Conservation (phyloP, 2,113 vertebrate species). For the Nymphicus hollandicus region DNA sequence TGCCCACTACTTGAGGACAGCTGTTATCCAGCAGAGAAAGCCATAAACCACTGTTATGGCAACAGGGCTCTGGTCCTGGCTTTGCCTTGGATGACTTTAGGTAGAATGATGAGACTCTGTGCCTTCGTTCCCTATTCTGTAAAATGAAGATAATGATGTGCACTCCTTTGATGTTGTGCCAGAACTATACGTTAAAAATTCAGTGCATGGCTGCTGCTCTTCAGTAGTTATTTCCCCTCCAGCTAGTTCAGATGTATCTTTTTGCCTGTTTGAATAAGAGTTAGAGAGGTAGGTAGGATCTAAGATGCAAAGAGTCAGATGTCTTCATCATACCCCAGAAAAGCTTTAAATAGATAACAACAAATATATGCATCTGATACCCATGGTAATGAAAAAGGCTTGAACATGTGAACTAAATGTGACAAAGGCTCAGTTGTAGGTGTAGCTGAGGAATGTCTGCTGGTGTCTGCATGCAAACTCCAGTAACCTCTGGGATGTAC, state of each 20-base stretch:
- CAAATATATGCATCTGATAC: background rate
- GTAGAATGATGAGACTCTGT: background rate
- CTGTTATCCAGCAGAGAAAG: background rate
- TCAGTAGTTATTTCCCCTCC: background rate
- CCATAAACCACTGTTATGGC: background rate
- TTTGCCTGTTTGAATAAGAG: background rate
- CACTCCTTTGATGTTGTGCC: background rate
- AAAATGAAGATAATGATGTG: background rate
- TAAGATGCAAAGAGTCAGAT: background rate
- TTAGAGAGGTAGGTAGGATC: background rate
- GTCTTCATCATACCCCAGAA: background rate
- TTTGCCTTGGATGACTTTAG: background rate
- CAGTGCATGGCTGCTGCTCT: constrained; percentile 1
- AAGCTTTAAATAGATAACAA: background rate
- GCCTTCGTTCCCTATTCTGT: constrained; percentile 4
- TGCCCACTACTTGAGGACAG: background rate
- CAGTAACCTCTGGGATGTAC: background rate
- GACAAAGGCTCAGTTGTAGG: background rate
- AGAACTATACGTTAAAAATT: constrained; percentile 1
- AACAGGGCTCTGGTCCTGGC: background rate
- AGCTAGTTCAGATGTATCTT: background rate
- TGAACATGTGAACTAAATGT: background rate
- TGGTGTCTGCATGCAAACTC: background rate
- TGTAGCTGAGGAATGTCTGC: background rate
- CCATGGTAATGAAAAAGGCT: background rate